Base-by-base conservation (phyloP, 1,140 invertebrate genomes). In the Panulirus ornatus region DNA sequence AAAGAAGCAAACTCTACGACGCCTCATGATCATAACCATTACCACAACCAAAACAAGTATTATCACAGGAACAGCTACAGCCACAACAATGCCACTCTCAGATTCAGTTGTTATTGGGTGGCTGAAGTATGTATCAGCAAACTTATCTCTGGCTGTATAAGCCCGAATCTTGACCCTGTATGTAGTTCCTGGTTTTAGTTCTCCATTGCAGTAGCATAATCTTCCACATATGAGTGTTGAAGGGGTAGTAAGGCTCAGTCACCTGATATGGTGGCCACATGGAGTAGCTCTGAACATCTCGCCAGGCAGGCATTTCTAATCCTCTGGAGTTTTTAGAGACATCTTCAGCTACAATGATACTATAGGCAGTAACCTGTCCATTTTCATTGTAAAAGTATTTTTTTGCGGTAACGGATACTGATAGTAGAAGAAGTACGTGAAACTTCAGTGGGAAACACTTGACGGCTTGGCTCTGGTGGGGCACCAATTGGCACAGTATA, bases 151-250 rank as follows among this genome's bases (percentile, higher is more conserved):
- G 1, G 96, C 97, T 34, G 98, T 99, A 93, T 98, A 99, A 8
- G 98, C 98, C 91, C 98, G 95, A 76, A 99, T 96, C 95, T 98
- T 99, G 2, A 99, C 96, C 92, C 96, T 96, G 94, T 99, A 99
- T 0, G 96, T 96, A n/a, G 97, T 96, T 85, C 97, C 97, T 38
- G 97, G 96, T 94, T 98, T 98, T 1, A 99, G 94, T 1, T 97
- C 97, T 2, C 98, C 98, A 94, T 99, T 99, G 94, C 97, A 98
- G 93, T 97, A 98, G 22, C 97, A 93, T 98, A 98, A 94, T 98
- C 97, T 94, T 98, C 97, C 0, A 97, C 96, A 0, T 96, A 95
- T 79, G 95, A 95, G 97, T 96, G 92, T 96, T 96, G 94, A 98
- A 98, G 30, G 97, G 97, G 95, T 97, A 97, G 94, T 97, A 98